Conservation (phyloP, 2,888 invertebrate genomes). For the Drosophila mettleri region DNA sequence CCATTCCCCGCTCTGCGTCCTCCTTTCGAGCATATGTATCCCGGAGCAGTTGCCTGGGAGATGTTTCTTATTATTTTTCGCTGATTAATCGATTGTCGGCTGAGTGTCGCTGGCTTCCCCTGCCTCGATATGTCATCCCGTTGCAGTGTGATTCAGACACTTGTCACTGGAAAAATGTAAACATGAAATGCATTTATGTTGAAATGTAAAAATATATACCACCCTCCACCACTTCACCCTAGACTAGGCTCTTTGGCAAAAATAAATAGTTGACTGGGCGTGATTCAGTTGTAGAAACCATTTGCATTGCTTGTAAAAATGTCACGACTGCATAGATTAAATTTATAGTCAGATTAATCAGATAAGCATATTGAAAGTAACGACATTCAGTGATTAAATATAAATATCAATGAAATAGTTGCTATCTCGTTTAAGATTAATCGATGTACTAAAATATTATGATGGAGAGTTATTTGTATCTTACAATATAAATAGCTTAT, state of each 20-base stretch:
- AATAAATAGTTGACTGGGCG: slow-evolving; percentile 37
- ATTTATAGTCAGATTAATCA: slow-evolving; percentile 9
- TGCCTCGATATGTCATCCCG: slow-evolving; percentile 77
- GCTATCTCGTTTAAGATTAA: not conserved
- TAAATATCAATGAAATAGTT: slow-evolving; percentile 1
- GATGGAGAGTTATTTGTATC: not conserved
- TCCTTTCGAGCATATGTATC: slow-evolving; percentile 10
- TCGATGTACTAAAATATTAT: not conserved
- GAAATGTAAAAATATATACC: slow-evolving; percentile 51
- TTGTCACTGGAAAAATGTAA: slow-evolving; percentile 81
- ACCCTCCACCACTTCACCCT: not conserved
- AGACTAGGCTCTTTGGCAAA: slow-evolving; percentile 1
- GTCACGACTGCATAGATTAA: slow-evolving; percentile 18
- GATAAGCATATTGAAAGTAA: slow-evolving; percentile 6
- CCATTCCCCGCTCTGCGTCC: slow-evolving; percentile 35
- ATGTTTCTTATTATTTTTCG: slow-evolving; percentile 82
- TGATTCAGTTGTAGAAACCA: slow-evolving; percentile 37
- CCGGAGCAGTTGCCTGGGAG: slow-evolving; percentile 47
- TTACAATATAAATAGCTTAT: not conserved
- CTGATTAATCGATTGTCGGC: slow-evolving; percentile 83
- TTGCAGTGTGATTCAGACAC: slow-evolving; percentile 79
- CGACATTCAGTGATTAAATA: not conserved
- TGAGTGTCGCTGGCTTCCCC: slow-evolving; percentile 77
- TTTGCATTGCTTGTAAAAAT: slow-evolving; percentile 19
- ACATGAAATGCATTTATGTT: slow-evolving; percentile 79